Conservation (phyloP, 2,113 vertebrate genomes). For the Bothrops jararaca region DNA sequence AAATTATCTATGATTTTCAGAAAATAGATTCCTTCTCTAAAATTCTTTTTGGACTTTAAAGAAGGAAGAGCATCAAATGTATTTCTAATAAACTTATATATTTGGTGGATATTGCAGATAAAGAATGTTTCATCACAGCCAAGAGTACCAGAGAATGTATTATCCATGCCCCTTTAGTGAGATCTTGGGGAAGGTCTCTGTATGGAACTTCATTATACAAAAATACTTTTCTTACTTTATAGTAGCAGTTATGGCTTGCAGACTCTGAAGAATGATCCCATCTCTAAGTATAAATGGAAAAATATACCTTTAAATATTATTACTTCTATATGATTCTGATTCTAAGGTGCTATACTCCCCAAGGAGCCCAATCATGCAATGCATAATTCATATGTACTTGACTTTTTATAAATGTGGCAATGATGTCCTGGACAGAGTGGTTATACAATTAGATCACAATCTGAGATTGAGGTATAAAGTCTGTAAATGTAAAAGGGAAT, state of each 20-base stretch:
- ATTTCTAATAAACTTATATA: not conserved
- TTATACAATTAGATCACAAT: not conserved
- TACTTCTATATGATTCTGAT: not conserved
- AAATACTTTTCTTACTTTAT: not conserved
- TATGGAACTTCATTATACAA: not conserved
- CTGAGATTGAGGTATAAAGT: not conserved
- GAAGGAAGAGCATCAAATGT: not conserved
- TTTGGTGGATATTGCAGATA: not conserved
- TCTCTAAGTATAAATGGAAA: not conserved
- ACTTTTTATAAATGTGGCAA: not conserved
- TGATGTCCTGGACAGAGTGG: not conserved
- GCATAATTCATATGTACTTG: not conserved
- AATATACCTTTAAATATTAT: not conserved
- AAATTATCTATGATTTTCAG: not conserved
- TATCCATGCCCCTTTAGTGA: not conserved
- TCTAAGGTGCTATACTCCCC: not conserved
- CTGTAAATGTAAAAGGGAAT: not conserved
- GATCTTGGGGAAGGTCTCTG: not conserved
- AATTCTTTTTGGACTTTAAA: not conserved
- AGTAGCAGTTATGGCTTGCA: not conserved
- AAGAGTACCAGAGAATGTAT: too few relatives aligned
- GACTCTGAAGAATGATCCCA: not conserved
- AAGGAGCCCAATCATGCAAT: not conserved
- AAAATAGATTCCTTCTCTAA: not conserved
- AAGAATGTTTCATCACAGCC: not conserved